Evolutionary conservation across 2,113 vertebrate species (phyloP).

Genomic region (Procavia capensis): DNA sequence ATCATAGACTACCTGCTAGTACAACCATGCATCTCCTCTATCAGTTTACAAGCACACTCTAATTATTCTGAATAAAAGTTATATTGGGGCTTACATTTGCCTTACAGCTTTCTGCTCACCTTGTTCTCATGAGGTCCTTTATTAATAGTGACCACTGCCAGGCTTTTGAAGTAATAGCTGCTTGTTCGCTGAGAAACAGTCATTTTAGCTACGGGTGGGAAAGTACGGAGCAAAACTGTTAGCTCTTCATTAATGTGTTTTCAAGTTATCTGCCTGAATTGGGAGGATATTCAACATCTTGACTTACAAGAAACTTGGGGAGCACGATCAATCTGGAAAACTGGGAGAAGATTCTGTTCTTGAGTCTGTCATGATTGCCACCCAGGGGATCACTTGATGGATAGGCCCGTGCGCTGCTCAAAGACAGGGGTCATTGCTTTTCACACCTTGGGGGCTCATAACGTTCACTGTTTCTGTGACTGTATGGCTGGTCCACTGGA

Average conservation of each 20-base stretch:
- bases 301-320: not conserved
- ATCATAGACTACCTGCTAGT: not conserved
- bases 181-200: not conserved
- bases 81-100: not conserved
- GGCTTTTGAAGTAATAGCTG: not conserved
- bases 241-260: not conserved
- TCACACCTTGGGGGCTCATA: not conserved
- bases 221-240: not conserved
- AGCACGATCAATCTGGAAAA: not conserved
- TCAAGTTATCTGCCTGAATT: not conserved
- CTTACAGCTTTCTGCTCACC: not conserved
- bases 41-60: not conserved
- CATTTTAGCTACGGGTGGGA: not conserved
- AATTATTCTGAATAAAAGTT: not conserved
- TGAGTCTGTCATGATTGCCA: not conserved
- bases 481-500: not conserved
- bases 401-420: not conserved
- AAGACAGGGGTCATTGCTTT: not conserved
- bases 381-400: not conserved
- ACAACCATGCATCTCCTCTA: not conserved
- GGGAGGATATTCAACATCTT: not conserved
- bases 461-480: not conserved
- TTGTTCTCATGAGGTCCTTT: not conserved
- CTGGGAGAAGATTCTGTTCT: not conserved
- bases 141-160: not conserved